phyloP scores from a whole-genome alignment of 2,888 invertebrate genomes.

The Lordiphosa andalusiaca region DNA sequence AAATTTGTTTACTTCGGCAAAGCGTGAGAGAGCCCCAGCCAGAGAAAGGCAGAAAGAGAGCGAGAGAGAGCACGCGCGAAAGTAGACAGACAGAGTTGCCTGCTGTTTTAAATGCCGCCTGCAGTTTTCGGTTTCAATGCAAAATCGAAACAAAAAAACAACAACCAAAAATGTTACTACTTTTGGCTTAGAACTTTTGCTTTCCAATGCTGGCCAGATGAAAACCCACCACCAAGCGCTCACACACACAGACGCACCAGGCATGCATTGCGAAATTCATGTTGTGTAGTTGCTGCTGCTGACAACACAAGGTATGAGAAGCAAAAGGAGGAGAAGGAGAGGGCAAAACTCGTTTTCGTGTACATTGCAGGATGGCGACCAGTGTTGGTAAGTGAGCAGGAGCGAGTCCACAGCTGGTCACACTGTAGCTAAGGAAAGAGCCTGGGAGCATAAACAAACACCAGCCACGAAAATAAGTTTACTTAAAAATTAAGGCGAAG shows the following conservation, averaged over 20 bases:
- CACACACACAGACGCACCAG: slow-evolving; percentile 16
- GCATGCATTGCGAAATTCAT: slow-evolving; percentile 40
- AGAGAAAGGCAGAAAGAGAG: slow-evolving; percentile 3
- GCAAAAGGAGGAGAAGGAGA: slow-evolving; percentile 22
- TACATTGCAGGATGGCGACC: slow-evolving; percentile 6
- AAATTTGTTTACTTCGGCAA: slow-evolving; percentile 55
- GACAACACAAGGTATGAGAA: slow-evolving; percentile 6
- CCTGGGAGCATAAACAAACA: slow-evolving; percentile 30
- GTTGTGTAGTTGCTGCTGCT: slow-evolving; percentile 33
- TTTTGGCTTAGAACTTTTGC: slow-evolving; percentile 62
- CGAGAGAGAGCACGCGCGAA: slow-evolving; percentile 14
- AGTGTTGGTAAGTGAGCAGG: slow-evolving; percentile 37
- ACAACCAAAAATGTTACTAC: slow-evolving; percentile 40
- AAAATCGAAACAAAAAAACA: slow-evolving; percentile 26
- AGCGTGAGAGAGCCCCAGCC: slow-evolving; percentile 13
- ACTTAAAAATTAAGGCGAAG: slow-evolving; percentile 1
- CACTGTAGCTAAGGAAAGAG: slow-evolving; percentile 11
- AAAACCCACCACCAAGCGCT: slow-evolving; percentile 55
- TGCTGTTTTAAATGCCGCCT: slow-evolving; percentile 31
- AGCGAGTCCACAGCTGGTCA: neutral
- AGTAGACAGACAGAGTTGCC: slow-evolving; percentile 11
- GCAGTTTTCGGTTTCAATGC: slow-evolving; percentile 38
- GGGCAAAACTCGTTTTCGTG: slow-evolving; percentile 56
- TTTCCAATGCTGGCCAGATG: slow-evolving; percentile 46
- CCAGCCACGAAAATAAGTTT: slow-evolving; percentile 12